Conservation (phyloP, 2,888 invertebrate genomes). For the Eustalomyia histrio region DNA sequence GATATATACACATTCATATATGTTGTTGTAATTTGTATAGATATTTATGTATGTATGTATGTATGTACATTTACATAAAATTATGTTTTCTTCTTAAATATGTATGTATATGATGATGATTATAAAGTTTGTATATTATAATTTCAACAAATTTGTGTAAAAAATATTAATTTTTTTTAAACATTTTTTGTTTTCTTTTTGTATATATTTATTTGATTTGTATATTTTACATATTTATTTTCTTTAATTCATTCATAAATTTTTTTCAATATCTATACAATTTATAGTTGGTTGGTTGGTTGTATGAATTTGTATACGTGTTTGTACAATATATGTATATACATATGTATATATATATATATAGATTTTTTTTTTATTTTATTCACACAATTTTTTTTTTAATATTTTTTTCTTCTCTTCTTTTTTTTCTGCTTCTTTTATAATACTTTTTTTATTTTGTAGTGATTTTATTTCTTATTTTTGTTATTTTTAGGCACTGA, state of each 20-base stretch:
- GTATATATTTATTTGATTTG: constrained; percentile 1
- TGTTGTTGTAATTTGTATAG: constrained; percentile 2
- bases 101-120: no score
- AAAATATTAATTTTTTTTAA: background rate
- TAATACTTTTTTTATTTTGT: constrained; percentile 53
- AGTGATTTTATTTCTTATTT: constrained; percentile 27
- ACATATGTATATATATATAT: no score
- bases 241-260: constrained; percentile 66
- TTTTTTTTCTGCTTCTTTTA: constrained; percentile 42
- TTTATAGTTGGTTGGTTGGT: constrained; percentile 6
- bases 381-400: constrained; percentile 59
- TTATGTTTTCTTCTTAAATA: background rate
- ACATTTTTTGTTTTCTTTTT: background rate
- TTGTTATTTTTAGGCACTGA: constrained; percentile 56
- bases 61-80: background rate
- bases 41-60: no score
- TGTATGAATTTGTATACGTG: constrained; percentile 38
- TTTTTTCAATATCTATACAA: constrained; percentile 21
- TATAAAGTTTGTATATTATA: background rate
- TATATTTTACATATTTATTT: background rate
- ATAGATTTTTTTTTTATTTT: background rate
- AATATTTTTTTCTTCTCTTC: constrained; percentile 15
- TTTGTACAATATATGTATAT: background rate
- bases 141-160: background rate
- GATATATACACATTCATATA: background rate